Base-by-base conservation (phyloP, 2,888 invertebrate species). In the Pachliopta kotzebuea region DNA sequence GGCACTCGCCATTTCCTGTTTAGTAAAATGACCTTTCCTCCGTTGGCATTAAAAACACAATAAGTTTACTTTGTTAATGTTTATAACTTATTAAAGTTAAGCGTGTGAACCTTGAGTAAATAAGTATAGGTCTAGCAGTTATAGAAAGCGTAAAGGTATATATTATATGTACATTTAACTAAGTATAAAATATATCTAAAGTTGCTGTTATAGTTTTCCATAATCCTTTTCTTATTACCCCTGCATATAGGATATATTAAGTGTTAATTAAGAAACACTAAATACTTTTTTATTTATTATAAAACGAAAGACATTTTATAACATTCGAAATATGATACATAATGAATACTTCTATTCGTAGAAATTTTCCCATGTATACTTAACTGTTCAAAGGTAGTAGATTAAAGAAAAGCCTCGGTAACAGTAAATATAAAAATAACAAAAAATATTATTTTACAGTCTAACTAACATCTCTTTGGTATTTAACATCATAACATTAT, bases 11-110 rank as follows among this genome's bases (percentile, higher is more conserved):
- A 56, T 63, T 66, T 68, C 65, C 68, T 68, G 58, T 52, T 42
- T 56, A 20, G 24, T 49, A 62, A 60, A 57, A 56, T 63, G 65
- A 65, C 67, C 65, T 65, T 68, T 67, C 60, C 55, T 56, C 57
- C 60, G 56, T 60, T 65, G 42, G 42, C 52, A 37, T 29, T 50
- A 62, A 65, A 50, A 52, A 49, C 29, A 56, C 50, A 60, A 55
- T 63, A 59, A 59, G 45, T 50, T 23, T 23, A 59, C 55, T 53
- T 62, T 57, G 37, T 62, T 62, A 62, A 31, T 62, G 56, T 52
- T 17, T 20, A 52, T 62, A 53, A 58, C 42, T 63, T 45, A 63
- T 29, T 42, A 42, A 54, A 4, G n/a, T 54, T 42, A 59, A 23
- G 24, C 37, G 53, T 60, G 23, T 31, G 20, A 24, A 18, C 23